phyloP scores from a whole-genome alignment of 2,113 vertebrate genomes.

The Sprattus sprattus region DNA sequence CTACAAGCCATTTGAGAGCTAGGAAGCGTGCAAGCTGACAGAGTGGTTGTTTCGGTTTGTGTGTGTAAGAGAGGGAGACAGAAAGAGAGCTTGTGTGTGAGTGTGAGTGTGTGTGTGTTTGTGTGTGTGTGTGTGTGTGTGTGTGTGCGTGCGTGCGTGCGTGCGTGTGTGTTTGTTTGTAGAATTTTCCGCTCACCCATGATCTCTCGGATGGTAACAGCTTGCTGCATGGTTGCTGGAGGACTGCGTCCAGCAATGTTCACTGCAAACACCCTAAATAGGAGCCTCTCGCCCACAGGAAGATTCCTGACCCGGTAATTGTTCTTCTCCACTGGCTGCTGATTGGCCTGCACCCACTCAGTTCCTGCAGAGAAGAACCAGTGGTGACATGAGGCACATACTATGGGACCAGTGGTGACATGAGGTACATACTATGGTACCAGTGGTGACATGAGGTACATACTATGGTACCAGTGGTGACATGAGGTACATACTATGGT shows the following conservation, averaged over 20 bases:
- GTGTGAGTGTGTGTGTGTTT: neutral
- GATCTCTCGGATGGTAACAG: conserved; percentile 84
- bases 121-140: conserved; percentile 14
- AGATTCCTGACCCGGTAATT: conserved; percentile 77
- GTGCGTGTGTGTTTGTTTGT: neutral
- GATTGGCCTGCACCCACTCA: conserved; percentile 77
- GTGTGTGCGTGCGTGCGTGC: neutral
- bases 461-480: too few species aligned
- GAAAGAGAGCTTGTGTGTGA: neutral
- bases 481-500: neutral
- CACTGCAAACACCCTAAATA: conserved; percentile 80
- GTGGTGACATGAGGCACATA: neutral
- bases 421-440: neutral
- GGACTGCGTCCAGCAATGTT: conserved; percentile 82
- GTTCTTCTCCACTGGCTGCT: conserved; percentile 69
- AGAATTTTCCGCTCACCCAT: conserved; percentile 69
- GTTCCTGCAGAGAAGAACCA: conserved; percentile 63
- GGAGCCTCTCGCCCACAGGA: conserved; percentile 78
- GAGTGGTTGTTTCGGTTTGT: too few species aligned
- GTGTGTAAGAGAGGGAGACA: too few species aligned
- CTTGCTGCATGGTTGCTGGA: conserved; percentile 72
- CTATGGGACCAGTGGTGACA: too few species aligned
- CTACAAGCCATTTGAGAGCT: neutral
- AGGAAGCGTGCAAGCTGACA: too few species aligned
- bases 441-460: neutral